Percentiles rank a stretch among this genome's conserved stretches.
These are phyloP conservation scores for Rhorus exstirpatorius DNA, from an alignment of 2,888 invertebrate genomes.

Conservation along the genomic window DNA sequence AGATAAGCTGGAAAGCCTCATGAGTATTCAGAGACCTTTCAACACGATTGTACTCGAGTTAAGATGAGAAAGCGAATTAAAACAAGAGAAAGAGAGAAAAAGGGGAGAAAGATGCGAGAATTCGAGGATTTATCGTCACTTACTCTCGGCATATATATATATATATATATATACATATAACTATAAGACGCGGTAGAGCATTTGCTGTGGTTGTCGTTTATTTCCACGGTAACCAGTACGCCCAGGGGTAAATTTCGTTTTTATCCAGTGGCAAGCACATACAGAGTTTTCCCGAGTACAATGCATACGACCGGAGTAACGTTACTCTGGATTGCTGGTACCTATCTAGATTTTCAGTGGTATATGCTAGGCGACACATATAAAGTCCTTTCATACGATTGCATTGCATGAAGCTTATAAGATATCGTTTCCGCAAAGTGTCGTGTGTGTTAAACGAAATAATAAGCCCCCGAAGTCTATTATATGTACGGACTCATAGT, in stretches of 20 bases:
- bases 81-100: not conserved
- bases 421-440: constrained; percentile 56
- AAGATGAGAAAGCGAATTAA: constrained; percentile 55
- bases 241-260: constrained; percentile 29
- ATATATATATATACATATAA: constrained; percentile 31
- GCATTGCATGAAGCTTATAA: constrained; percentile 44
- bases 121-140: constrained; percentile 61
- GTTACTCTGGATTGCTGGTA: constrained; percentile 40
- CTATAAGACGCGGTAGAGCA: constrained; percentile 34
- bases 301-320: constrained; percentile 32
- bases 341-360: constrained; percentile 41
- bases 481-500: constrained; percentile 42
- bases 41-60: constrained; percentile 40
- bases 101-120: constrained; percentile 17
- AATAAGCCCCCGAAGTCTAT: constrained; percentile 77
- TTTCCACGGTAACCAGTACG: constrained; percentile 53
- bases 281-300: constrained; percentile 31
- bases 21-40: constrained; percentile 13
- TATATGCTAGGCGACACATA: constrained; percentile 53
- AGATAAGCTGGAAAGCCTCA: no score
- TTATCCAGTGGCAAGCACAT: constrained; percentile 12
- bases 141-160: constrained; percentile 20
- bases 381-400: constrained; percentile 71
- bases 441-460: constrained; percentile 78
- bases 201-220: constrained; percentile 51